These are phyloP conservation scores for Drosophila histrio DNA, from an alignment of 2,888 invertebrate genomes.

Conservation along the genomic window DNA sequence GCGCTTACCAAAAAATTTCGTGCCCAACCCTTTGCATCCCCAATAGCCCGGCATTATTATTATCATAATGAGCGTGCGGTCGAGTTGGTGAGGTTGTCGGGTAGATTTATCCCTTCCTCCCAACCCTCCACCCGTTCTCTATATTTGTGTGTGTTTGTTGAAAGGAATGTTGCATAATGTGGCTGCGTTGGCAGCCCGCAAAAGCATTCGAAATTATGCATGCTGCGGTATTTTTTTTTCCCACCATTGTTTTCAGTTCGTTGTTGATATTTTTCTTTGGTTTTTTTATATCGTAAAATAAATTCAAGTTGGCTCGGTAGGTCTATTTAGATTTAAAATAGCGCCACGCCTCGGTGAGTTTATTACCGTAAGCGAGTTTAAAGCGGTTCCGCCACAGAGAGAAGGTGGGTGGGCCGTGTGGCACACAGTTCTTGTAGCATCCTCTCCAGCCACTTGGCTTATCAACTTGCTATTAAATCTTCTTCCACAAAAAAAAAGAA, in stretches of 20 bases:
- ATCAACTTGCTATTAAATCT: conserved; percentile 76
- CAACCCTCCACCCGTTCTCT: neutral
- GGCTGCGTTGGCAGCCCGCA: conserved; percentile 50
- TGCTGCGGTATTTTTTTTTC: conserved; percentile 53
- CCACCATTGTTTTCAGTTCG: conserved; percentile 41
- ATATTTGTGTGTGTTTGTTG: conserved; percentile 22
- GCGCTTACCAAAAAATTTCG: conserved; percentile 30
- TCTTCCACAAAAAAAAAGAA: neutral
- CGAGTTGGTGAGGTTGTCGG: conserved; percentile 26
- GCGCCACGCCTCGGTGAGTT: conserved; percentile 68
- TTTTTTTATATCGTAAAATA: conserved; percentile 45
- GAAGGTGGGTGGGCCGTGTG: neutral
- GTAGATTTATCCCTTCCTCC: neutral
- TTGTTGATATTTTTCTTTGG: conserved; percentile 25
- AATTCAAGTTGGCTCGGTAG: conserved; percentile 63
- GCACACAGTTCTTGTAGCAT: neutral
- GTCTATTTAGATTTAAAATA: conserved; percentile 77
- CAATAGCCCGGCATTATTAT: conserved; percentile 61
- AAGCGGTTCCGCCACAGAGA: conserved; percentile 45
- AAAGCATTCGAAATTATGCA: conserved; percentile 73
- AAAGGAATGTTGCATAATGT: conserved; percentile 76
- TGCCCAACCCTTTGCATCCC: neutral
- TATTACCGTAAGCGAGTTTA: conserved; percentile 73
- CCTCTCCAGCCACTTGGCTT: conserved; percentile 46
- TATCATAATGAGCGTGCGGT: conserved; percentile 74